Evolutionary conservation across 2,888 invertebrate species (phyloP), one percentile per base, ranked within the genome.

Genomic region (Brenthis daphne): DNA sequence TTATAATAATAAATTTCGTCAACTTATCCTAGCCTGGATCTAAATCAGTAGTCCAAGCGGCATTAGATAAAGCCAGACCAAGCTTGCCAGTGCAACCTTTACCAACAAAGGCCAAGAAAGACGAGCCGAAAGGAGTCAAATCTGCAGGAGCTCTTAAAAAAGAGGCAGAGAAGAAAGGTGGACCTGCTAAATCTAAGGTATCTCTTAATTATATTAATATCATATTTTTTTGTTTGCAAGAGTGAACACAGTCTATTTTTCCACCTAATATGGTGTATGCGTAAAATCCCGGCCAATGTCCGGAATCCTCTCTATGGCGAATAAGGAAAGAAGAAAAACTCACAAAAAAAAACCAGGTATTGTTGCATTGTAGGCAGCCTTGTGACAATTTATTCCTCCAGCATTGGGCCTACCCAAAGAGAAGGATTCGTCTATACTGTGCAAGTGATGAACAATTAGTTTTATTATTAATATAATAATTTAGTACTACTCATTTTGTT

Each of bases 1-100:
- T 8, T 24, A 8, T 20, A 61, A 16, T 33, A 20, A 58, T 33
- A 37, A 6, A 50, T 50, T 12, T 29, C 24, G 29, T 37, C 14
- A 14, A 24, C 69, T 71, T 69, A 50, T 55, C 57, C 3, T 78
- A 96, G 93, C 96, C 96, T 4, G 95, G 96, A 1, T 96, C 97
- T 0, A 96, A 96, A 77, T 94, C 94, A 3, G 96, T 95, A 6
- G 95, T 98, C n/a, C 93, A 95, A 82, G 95, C 96, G 0, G 95
- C 96, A 0, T 85, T 98, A 65, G 98, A 98, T 77, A 98, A 98
- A 84, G 96, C 96, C 0, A 94, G 97, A 1, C 97, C 97, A 0
- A 96, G 95, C 86, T 89, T 98, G 57, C 98, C 98, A 0, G 93
- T 96, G 0, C 98, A 97, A 84, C 96, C 97, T 0, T 83, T 96